Evolutionary conservation across 2,113 vertebrate species (phyloP), one percentile per base, ranked within the genome.

Genomic region (Hassar affinis): DNA sequence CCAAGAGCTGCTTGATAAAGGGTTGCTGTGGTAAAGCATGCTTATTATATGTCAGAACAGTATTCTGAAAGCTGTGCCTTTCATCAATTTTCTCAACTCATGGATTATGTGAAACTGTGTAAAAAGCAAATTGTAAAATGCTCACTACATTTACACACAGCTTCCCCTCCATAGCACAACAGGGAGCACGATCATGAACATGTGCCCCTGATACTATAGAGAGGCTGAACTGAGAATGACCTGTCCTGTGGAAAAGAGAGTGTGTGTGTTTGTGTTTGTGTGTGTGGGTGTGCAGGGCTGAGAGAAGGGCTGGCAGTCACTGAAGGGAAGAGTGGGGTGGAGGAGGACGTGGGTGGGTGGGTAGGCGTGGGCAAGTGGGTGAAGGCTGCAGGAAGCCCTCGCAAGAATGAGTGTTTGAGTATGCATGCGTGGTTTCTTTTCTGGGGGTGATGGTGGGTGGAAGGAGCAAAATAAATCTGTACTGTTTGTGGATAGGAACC

Each of bases 311-410:
- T 87, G 81, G 74, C 72, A 54, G 61, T 69, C 69, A 74, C 78
- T n/a, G 68, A 87, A 71, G 78, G 64, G 78, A 79, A 84, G 77
- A 85, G 80, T 14, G 68, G 83, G 86, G 76, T 78, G 85, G 78
- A 88, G 85, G 82, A 77, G 78, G 47, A 85, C n/a, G 59, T 86
- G 81, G 77, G 86, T 78, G 84, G 68, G 82, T 80, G 85, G 57
- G 74, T 78, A 57, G 54, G 38, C 78, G 82, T 49, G 81, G 79
- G 80, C 83, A 75, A 82, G 85, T 87, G 78, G 84, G 81, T 64
- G 80, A 85, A 52, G 54, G 80, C 77, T 72, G 78, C 85, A 85
- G 86, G 83, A 86, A 85, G 68, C 82, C 54, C 27, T 71, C 57
- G 38, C 54, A 72, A 83, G 79, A 61, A 64, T 77, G 64, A 76